Evolutionary conservation across 2,888 invertebrate genomes (phyloP), one percentile per base, ranked within the genome.

Genomic region (Dioctria rufipes): DNA sequence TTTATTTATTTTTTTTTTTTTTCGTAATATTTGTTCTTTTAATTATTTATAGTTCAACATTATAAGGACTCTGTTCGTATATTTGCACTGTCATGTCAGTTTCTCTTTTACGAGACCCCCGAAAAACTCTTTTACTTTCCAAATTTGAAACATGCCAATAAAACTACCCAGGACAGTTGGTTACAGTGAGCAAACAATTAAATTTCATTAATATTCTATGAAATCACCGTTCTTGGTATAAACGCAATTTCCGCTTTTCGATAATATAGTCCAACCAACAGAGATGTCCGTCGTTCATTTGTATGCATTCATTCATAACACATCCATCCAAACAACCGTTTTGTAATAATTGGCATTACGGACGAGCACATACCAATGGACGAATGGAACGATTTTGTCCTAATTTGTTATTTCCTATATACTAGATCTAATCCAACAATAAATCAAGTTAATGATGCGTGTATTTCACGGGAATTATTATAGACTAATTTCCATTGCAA

Each of bases 361-460:
- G 25, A 25, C 25, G 25, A 25, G 25, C 25, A 25, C 25, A 25
- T 25, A 25, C 25, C 25, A 25, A 25, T 25, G 25, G 25, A 25
- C 25, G 25, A 25, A 25, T 25, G 25, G 25, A 25, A 0, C 25
- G 25, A 25, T 25, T 25, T 8, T 66, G 46, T 63, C 37, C 63
- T 49, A 77, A 77, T 63, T 77, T 49, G 13, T 49, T 46, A 37
- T 25, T 43, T 11, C 63, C 43, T n/a, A 37, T 42, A 25, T 25
- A n/a, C n/a, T n/a, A 63, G 11, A 49, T 77, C 63, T 63, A 77
- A 77, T 77, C 63, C 77, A n/a, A 37, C 61, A 63, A 77, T 77
- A 77, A 77, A 77, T 77, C 77, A 77, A 61, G n/a, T 63, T 77
- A 77, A 77, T 77, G 77, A 63, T 46, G 77, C 77, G 49, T 63